These are phyloP conservation scores for Aelia acuminata DNA, from an alignment of 2,888 invertebrate genomes.

Conservation along the genomic window DNA sequence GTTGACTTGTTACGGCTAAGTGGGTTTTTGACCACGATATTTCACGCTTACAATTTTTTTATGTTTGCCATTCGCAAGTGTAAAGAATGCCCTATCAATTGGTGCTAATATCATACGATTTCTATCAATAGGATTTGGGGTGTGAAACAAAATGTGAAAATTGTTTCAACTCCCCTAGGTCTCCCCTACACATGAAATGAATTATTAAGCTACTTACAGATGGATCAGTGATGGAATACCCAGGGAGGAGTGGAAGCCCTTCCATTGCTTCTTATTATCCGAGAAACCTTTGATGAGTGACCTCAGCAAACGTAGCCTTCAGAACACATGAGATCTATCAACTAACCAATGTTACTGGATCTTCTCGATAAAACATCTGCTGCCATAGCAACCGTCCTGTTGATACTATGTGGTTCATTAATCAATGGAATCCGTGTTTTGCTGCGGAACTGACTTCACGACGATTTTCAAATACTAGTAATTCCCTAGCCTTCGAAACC, in stretches of 20 bases:
- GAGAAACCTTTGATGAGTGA: neutral
- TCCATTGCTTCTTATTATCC: constrained; percentile 66
- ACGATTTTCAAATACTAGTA: neutral
- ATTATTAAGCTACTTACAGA: constrained; percentile 68
- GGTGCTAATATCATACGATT: no score
- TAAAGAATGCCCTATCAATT: no score
- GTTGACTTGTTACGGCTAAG: no score
- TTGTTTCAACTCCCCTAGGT: no score
- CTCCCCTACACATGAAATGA: no score
- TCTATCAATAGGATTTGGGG: no score
- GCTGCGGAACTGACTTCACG: neutral
- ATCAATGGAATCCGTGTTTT: neutral
- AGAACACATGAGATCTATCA: neutral
- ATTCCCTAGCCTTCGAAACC: no score
- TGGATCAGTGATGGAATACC: constrained; percentile 77
- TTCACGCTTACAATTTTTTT: no score
- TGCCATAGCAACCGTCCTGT: neutral
- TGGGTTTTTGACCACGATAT: no score
- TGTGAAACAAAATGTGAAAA: no score
- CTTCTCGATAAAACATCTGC: constrained; percentile 43
- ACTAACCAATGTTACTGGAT: neutral
- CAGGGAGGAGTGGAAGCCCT: constrained; percentile 80
- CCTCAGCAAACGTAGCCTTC: neutral
- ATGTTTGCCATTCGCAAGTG: no score
- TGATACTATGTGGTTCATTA: neutral